These are phyloP conservation scores for Lepidochitona cinerea DNA, from an alignment of 2,888 invertebrate species.

Conservation along the genomic window DNA sequence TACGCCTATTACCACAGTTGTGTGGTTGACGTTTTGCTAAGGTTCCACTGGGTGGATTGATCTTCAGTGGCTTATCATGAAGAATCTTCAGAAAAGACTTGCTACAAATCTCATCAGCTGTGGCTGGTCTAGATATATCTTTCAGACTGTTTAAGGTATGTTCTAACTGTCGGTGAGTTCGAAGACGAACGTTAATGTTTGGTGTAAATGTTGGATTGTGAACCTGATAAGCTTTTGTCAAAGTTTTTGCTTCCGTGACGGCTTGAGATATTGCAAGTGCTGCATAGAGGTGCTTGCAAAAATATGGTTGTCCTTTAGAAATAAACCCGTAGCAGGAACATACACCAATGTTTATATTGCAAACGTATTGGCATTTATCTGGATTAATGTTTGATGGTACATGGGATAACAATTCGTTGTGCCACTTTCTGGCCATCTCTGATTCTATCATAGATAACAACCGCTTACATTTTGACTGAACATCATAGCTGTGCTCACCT, in stretches of 20 bases:
- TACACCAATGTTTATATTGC: neutral
- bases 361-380: neutral
- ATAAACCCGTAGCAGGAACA: neutral
- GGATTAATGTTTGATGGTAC: neutral
- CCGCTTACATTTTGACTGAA: neutral
- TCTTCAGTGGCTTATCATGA: neutral
- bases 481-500: neutral
- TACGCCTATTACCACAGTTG: neutral
- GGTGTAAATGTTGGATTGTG: neutral
- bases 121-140: neutral
- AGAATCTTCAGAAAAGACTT: neutral
- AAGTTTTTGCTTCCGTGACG: neutral
- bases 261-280: neutral
- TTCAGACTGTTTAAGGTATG: neutral
- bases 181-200: neutral
- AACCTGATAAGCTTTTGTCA: neutral
- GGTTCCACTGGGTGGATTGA: neutral
- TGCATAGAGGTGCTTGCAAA: neutral
- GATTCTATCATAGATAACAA: neutral
- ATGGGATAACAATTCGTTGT: neutral
- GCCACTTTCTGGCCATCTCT: neutral
- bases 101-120: neutral
- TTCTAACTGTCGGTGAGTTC: neutral
- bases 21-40: neutral
- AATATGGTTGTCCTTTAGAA: neutral